Conservation (phyloP, 1,140 invertebrate species). For the Hyles euphorbiae region DNA sequence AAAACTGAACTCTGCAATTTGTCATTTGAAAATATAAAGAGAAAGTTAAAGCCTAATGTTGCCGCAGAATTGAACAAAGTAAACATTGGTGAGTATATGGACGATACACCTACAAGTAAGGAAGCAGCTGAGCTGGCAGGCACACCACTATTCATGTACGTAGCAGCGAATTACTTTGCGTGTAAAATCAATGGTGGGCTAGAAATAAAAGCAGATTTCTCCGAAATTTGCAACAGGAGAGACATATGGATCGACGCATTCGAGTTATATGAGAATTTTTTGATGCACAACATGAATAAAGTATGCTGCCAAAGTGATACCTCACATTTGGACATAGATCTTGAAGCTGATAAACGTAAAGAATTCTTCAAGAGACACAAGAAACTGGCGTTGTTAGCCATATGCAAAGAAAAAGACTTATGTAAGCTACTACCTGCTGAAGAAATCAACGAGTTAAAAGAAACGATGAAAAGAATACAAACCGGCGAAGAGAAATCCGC, state of each 20-base stretch:
- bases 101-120: not conserved
- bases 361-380: conserved; percentile 17
- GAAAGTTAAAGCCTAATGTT: conserved; percentile 9
- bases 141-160: conserved; percentile 22
- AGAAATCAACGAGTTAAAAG: conserved; percentile 18
- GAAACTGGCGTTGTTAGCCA: conserved; percentile 19
- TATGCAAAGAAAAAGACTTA: conserved; percentile 20
- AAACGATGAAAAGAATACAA: conserved; percentile 13
- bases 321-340: not conserved
- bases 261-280: conserved; percentile 9
- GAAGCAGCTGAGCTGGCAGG: conserved; percentile 14
- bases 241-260: conserved; percentile 11
- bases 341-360: conserved; percentile 7
- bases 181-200: conserved; percentile 18
- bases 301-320: conserved; percentile 4
- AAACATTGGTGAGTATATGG: conserved; percentile 1
- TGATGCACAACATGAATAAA: conserved; percentile 12
- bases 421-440: conserved; percentile 9
- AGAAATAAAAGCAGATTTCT: conserved; percentile 3
- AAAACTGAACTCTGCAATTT: conserved; percentile 19
- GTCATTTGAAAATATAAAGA: conserved; percentile 7
- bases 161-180: conserved; percentile 23
- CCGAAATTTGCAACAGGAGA: conserved; percentile 8
- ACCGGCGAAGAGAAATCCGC: conserved; percentile 16
- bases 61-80: conserved; percentile 2